These are phyloP conservation scores for Chaetodon trifascialis DNA, from an alignment of 2,113 vertebrate species.

Conservation along the genomic window DNA sequence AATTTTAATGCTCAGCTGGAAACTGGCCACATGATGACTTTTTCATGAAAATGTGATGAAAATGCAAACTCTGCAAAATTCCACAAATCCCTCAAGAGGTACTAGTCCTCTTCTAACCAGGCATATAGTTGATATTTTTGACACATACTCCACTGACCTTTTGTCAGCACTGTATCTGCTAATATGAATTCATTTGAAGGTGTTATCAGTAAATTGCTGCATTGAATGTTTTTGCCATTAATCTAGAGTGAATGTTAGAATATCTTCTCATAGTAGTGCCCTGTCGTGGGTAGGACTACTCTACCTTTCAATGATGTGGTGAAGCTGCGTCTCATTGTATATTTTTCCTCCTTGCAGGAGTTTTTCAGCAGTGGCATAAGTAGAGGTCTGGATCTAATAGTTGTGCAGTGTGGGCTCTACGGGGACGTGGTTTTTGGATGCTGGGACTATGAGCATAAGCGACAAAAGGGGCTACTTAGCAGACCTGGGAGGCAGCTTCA, in stretches of 20 bases:
- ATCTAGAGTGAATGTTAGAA: background rate
- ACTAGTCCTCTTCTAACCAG: background rate
- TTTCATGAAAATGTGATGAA: conserved; percentile 33
- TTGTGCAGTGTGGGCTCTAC: conserved; percentile 79
- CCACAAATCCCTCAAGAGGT: background rate
- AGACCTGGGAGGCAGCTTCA: conserved; percentile 95
- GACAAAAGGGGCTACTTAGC: conserved; percentile 90
- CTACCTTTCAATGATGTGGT: conserved; percentile 36
- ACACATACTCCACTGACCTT: background rate
- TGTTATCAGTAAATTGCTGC: background rate
- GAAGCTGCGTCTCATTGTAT: conserved; percentile 63
- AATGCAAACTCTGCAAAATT: conserved; percentile 33
- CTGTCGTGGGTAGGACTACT: background rate
- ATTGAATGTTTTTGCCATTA: background rate
- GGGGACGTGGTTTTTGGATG: conserved; percentile 78
- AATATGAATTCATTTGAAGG: background rate
- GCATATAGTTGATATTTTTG: background rate
- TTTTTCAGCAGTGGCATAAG: conserved; percentile 75
- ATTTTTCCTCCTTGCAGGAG: conserved; percentile 85
- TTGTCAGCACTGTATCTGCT: background rate
- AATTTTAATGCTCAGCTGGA: conserved; percentile 23
- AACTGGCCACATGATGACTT: conserved; percentile 8
- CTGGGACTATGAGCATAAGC: conserved; percentile 92
- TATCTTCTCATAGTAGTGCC: background rate
- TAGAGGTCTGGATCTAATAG: conserved; percentile 85